phyloP scores from a whole-genome alignment of 2,113 vertebrate genomes.

The Calyptomena viridis region DNA sequence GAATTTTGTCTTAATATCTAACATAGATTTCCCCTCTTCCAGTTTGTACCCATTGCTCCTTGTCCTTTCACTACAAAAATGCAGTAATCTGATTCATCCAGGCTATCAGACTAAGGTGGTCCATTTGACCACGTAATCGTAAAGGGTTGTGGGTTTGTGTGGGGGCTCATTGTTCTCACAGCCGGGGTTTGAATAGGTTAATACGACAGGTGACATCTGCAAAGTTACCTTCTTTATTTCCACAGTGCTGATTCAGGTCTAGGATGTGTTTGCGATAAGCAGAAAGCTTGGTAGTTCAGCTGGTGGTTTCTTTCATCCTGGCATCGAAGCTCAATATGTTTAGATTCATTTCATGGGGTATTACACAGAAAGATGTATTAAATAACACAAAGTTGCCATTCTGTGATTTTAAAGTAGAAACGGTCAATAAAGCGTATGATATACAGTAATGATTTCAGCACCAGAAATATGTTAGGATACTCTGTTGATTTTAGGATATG shows the following conservation, averaged over 20 bases:
- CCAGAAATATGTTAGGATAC: background rate
- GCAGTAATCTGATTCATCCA: background rate
- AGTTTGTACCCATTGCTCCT: background rate
- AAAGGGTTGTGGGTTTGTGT: background rate
- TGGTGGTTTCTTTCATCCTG: background rate
- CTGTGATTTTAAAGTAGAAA: background rate
- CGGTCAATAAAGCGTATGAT: background rate
- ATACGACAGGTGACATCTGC: background rate
- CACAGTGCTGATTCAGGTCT: rapidly evolving
- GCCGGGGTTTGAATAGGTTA: background rate
- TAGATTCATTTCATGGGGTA: background rate
- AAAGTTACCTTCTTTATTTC: background rate
- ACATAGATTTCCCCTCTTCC: background rate
- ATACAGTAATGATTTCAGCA: background rate
- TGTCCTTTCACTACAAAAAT: background rate
- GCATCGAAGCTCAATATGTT: background rate
- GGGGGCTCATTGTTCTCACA: background rate
- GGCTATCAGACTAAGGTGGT: rapidly evolving
- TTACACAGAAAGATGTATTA: background rate
- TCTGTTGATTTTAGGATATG: background rate
- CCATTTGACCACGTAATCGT: rapidly evolving
- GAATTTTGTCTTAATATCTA: background rate
- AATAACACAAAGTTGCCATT: background rate
- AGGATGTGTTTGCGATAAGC: background rate
- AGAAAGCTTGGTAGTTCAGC: background rate